Evolutionary conservation across 2,888 invertebrate genomes (phyloP).

Genomic region (Polydrusus tereticollis): DNA sequence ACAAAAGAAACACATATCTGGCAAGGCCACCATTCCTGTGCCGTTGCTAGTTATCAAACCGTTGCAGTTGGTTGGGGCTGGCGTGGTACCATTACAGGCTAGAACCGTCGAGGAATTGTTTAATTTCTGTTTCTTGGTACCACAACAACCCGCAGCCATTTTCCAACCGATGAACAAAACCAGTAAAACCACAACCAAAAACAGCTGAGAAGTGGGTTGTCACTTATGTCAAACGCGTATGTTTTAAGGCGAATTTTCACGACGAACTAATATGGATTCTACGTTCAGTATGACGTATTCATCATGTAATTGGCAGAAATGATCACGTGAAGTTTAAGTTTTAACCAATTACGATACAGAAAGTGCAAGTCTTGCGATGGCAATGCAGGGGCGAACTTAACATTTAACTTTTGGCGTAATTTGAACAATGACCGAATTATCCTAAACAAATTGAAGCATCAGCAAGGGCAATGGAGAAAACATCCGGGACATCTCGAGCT

Average conservation of each 20-base stretch:
- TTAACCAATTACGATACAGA: too few species aligned
- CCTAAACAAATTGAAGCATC: too few species aligned
- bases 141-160: constrained; percentile 93
- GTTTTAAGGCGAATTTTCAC: background rate
- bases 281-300: background rate
- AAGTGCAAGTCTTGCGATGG: too few species aligned
- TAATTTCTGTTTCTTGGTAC: constrained; percentile 92
- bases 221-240: constrained; percentile 4
- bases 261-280: background rate
- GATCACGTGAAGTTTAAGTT: background rate
- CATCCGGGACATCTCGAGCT: too few species aligned
- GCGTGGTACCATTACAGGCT: constrained; percentile 63
- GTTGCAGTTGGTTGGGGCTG: constrained; percentile 65
- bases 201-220: constrained; percentile 26
- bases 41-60: constrained; percentile 58
- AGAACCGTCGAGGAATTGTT: constrained; percentile 71
- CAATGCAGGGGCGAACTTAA: too few species aligned
- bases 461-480: too few species aligned
- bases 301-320: background rate
- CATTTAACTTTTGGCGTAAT: too few species aligned
- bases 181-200: constrained; percentile 33
- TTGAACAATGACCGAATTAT: too few species aligned
- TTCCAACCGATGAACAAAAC: constrained; percentile 32
- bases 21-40: constrained; percentile 81
- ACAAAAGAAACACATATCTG: constrained; percentile 99